Evolutionary conservation across 2,888 invertebrate species (phyloP).

Genomic region (Pseudoips prasinana): DNA sequence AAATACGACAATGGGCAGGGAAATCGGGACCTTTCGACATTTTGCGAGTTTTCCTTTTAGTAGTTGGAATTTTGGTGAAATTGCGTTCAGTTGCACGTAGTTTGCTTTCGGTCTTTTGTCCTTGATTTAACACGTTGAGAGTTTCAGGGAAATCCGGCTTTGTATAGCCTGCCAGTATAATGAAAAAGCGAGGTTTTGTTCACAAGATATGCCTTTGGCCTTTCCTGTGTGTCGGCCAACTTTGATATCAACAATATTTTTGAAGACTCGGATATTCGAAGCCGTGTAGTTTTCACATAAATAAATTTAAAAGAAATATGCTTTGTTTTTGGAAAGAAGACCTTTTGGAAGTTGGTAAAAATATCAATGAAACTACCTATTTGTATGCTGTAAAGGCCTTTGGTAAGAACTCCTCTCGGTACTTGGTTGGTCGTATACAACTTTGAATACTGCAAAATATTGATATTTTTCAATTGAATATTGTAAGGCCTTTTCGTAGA

Average conservation of each 20-base stretch:
- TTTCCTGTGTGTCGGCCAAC: constrained; percentile 2
- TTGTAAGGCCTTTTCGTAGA: no score
- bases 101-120: constrained; percentile 47
- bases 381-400: no score
- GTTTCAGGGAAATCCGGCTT: constrained; percentile 18
- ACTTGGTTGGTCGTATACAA: no score
- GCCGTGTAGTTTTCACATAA: not conserved
- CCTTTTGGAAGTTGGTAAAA: no score
- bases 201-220: constrained; percentile 16
- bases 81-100: constrained; percentile 46
- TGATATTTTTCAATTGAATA: no score
- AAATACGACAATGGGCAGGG: constrained; percentile 75
- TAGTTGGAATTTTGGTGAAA: constrained; percentile 46
- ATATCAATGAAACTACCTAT: no score
- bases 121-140: constrained; percentile 14
- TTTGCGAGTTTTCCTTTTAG: constrained; percentile 53
- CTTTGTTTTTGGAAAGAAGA: no score
- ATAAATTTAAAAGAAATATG: no score
- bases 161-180: constrained; percentile 7
- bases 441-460: no score
- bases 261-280: constrained; percentile 1
- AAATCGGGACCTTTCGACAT: constrained; percentile 71
- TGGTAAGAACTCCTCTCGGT: no score
- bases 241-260: constrained; percentile 6
- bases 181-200: constrained; percentile 14